Conservation (phyloP, 2,113 vertebrate species). For the Anarhynchus alexandrinus region DNA sequence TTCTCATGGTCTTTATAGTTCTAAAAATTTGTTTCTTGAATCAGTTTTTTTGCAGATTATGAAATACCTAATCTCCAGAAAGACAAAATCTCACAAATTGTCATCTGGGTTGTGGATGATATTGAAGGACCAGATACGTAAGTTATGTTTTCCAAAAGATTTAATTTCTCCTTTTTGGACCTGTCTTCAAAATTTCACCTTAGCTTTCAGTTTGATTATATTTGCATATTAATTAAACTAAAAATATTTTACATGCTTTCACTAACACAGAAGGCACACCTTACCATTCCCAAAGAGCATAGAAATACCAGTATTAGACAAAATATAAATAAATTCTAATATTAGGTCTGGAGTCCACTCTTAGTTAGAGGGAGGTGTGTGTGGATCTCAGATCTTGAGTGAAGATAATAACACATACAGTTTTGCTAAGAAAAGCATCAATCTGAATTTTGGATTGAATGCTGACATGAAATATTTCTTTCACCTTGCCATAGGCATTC, state of each 20-base stretch:
- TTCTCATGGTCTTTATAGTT: not conserved
- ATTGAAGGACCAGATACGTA: constrained; percentile 66
- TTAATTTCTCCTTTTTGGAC: not conserved
- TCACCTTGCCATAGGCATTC: not conserved
- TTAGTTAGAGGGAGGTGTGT: not conserved
- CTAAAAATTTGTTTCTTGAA: not conserved
- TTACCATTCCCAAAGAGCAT: not conserved
- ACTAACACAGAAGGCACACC: not conserved
- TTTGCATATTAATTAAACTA: not conserved
- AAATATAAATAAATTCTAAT: not conserved
- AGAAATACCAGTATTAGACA: not conserved
- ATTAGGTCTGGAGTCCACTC: not conserved
- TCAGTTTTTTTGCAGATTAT: constrained; percentile 78
- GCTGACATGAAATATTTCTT: not conserved
- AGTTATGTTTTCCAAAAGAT: constrained; percentile 11
- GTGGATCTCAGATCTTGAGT: not conserved
- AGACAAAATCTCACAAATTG: constrained; percentile 66
- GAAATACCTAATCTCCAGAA: constrained; percentile 76
- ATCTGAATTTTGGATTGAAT: not conserved
- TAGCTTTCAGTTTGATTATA: not conserved
- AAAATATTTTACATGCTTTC: not conserved
- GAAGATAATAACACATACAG: not conserved
- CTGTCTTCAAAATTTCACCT: not conserved
- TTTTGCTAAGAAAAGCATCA: not conserved
- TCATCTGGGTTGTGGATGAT: constrained; percentile 79